Evolutionary conservation across 2,113 vertebrate species (phyloP).

Genomic region (Willisornis vidua): DNA sequence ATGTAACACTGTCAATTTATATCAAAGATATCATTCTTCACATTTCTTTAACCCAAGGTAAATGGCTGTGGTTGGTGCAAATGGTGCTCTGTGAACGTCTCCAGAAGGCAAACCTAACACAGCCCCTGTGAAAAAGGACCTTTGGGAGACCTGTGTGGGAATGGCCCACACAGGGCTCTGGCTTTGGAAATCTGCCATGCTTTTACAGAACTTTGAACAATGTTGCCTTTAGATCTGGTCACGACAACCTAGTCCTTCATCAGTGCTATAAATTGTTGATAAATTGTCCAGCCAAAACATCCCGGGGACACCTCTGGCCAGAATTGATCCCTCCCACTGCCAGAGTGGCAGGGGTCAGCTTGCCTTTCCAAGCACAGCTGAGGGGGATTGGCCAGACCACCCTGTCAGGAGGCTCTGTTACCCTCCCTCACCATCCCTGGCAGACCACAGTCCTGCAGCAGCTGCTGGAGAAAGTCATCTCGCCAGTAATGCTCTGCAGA

Average conservation of each 20-base stretch:
- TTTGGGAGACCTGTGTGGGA: not conserved
- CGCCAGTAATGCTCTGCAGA: not conserved
- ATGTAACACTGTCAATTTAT: not conserved
- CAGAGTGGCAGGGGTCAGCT: not conserved
- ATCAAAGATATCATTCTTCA: not conserved
- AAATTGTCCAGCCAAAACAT: not conserved
- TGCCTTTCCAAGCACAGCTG: not conserved
- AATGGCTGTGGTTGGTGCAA: not conserved
- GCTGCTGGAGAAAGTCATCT: not conserved
- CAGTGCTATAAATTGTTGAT: not conserved
- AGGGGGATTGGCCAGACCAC: not conserved
- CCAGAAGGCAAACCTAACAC: not conserved
- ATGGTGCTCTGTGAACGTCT: not conserved
- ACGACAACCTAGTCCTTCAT: fast-evolving
- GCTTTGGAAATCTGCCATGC: not conserved
- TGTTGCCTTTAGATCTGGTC: not conserved
- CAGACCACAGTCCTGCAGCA: not conserved
- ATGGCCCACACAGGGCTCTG: not conserved
- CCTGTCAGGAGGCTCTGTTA: not conserved
- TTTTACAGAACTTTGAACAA: not conserved
- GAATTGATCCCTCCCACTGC: not conserved
- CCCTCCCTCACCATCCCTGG: fast-evolving
- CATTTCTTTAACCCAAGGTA: not conserved
- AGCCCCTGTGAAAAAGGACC: not conserved
- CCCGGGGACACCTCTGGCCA: not conserved